Conservation (phyloP, 2,113 vertebrate species). For the Cnemophilus loriae region DNA sequence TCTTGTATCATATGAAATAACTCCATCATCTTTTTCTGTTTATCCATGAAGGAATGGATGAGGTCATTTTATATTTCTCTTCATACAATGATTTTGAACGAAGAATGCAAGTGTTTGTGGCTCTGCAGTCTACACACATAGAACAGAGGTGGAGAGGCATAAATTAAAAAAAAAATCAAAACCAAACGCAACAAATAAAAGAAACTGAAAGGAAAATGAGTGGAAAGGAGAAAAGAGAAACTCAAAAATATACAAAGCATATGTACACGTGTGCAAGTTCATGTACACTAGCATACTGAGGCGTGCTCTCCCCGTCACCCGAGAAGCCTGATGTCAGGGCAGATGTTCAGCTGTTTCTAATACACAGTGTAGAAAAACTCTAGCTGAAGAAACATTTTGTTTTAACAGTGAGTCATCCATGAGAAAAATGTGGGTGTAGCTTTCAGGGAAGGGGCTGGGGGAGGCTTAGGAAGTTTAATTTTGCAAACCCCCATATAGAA, state of each 20-base stretch:
- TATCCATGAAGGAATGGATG: background rate
- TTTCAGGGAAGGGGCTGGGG: slow-evolving; percentile 32
- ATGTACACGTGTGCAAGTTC: background rate
- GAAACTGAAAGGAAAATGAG: slow-evolving; percentile 2
- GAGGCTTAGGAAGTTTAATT: slow-evolving; percentile 10
- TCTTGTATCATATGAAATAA: background rate
- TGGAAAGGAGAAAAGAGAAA: background rate
- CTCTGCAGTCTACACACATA: background rate
- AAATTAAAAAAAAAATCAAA: background rate
- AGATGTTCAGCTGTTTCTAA: slow-evolving; percentile 39
- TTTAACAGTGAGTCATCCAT: slow-evolving; percentile 49
- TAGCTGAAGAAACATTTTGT: background rate
- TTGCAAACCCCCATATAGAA: slow-evolving; percentile 31
- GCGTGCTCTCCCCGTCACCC: background rate
- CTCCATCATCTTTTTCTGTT: background rate
- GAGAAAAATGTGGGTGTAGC: slow-evolving; percentile 63
- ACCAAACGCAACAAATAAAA: background rate
- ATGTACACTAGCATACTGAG: background rate
- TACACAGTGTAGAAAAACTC: background rate
- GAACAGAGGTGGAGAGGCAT: background rate
- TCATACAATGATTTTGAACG: rapidly evolving
- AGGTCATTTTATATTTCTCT: background rate
- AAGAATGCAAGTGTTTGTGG: background rate
- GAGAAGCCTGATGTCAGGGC: background rate
- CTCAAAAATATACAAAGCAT: background rate